Evolutionary conservation across 2,888 invertebrate genomes (phyloP).

Genomic region (Pelosia muscerda): DNA sequence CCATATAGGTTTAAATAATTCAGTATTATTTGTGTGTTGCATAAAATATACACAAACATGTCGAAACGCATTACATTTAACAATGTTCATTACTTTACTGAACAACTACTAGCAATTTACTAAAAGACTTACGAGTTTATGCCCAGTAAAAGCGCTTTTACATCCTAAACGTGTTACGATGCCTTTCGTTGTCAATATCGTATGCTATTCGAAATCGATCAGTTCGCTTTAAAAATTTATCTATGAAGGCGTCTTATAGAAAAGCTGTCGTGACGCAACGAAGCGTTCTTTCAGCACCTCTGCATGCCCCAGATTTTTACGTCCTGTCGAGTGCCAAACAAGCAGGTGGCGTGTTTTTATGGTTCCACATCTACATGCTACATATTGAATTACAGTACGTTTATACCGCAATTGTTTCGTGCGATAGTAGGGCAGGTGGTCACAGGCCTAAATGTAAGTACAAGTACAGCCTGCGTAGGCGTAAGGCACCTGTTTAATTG

Average conservation of each 20-base stretch:
- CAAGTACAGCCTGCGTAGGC: conserved; percentile 26
- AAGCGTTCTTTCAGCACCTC: conserved; percentile 37
- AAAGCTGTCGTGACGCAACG: conserved; percentile 29
- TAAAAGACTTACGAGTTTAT: conserved; percentile 9
- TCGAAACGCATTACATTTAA: conserved; percentile 3
- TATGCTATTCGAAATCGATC: conserved; percentile 42
- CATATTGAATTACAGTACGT: conserved; percentile 54
- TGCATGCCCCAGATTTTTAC: conserved; percentile 46
- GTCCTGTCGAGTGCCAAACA: conserved; percentile 52
- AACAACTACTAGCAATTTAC: conserved; percentile 3
- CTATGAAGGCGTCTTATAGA: conserved; percentile 32
- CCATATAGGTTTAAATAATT: neutral
- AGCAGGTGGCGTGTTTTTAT: conserved; percentile 58
- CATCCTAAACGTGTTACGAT: conserved; percentile 22
- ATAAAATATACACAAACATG: neutral
- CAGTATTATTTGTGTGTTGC: neutral
- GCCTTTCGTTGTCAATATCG: conserved; percentile 38
- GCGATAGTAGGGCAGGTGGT: conserved; percentile 39
- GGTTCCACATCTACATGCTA: conserved; percentile 53
- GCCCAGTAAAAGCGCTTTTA: neutral
- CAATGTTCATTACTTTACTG: neutral
- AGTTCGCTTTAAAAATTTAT: conserved; percentile 36
- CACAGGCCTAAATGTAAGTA: conserved; percentile 20
- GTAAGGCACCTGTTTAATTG: conserved; percentile 21
- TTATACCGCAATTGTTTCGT: conserved; percentile 31